These are phyloP conservation scores for Ailuropoda melanoleuca DNA, from an alignment of 2,113 vertebrate genomes.

Conservation along the genomic window DNA sequence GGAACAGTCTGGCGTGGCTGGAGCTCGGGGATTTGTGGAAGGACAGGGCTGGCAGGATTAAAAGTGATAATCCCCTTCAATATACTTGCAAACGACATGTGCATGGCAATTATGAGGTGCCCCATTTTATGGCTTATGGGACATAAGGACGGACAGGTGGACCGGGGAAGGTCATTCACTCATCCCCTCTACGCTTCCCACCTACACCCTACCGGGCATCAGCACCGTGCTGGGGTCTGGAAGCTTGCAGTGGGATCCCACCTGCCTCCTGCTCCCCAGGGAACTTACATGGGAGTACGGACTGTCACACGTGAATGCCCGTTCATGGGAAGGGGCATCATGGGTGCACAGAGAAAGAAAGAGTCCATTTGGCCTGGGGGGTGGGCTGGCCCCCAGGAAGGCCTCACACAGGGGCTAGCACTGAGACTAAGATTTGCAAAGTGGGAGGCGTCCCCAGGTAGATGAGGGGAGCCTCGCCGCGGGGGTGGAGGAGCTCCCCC, in stretches of 20 bases:
- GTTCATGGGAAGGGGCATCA: neutral
- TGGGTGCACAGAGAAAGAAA: neutral
- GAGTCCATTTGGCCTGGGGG: neutral
- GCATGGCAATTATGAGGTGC: neutral
- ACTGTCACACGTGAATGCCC: neutral
- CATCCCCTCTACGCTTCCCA: neutral
- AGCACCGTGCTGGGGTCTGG: neutral
- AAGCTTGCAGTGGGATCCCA: neutral
- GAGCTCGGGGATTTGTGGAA: neutral
- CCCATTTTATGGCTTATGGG: neutral
- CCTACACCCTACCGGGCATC: neutral
- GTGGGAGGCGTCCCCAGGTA: neutral
- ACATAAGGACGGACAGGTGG: neutral
- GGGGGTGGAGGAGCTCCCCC: neutral
- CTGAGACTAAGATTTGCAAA: neutral
- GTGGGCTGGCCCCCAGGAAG: neutral
- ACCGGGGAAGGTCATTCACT: neutral
- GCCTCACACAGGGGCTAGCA: neutral
- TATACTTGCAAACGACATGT: neutral
- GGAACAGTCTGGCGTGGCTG: neutral
- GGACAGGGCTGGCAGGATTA: neutral
- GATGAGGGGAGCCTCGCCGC: neutral
- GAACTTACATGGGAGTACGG: neutral
- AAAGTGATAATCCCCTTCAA: neutral
- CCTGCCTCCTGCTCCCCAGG: neutral